Base-by-base conservation (phyloP, 2,113 vertebrate species). In the Bubo scandiacus region DNA sequence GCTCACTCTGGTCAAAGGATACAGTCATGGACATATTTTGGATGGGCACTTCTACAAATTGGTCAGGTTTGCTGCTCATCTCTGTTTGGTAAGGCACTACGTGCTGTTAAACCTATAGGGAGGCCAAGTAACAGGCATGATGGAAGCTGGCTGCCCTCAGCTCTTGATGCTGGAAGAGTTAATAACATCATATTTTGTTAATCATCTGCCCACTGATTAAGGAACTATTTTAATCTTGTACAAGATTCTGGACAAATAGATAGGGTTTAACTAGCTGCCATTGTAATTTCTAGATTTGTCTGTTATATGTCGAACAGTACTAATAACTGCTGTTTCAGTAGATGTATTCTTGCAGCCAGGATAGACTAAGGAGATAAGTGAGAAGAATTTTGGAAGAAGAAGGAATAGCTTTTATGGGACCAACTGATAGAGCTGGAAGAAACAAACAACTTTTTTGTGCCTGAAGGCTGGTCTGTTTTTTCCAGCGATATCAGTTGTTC, bases 401-500 rank as follows among this genome's bases (percentile, higher is more conserved):
- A 26, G 34, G 49, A 93, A 73, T 77, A 80, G 54, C 36, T 95
- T 97, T 96, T 91, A 90, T 62, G 78, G 91, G 78, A 93, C 73
- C 78, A 93, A 29, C 78, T 88, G 94, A 95, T 91, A 90, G 49
- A 94, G 49, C 78, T 97, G 87, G 87, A 96, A 94, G 74, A 95
- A 95, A 87, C 83, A 94, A 97, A 91, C 78, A 96, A 88, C 65
- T 62, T 57, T 85, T 84, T 61, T 93, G 66, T 96, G 94, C 94
- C 90, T 91, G 74, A 94, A 88, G 93, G 66, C 92, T 91, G 67
- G 52, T 88, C 55, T 92, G 87, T 85, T 95, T 94, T 96, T 88
- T 92, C 81, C 85, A 96, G 87, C 16, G 17, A 15, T 95, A 96
- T 93, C 96, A 66, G 81, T 96, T 94, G 73, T 67, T 91, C 84